A percentile compares a stretch with the other conserved stretches of the same genome.
Conservation (phyloP, 2,113 vertebrate species). For the Octodon degus region DNA sequence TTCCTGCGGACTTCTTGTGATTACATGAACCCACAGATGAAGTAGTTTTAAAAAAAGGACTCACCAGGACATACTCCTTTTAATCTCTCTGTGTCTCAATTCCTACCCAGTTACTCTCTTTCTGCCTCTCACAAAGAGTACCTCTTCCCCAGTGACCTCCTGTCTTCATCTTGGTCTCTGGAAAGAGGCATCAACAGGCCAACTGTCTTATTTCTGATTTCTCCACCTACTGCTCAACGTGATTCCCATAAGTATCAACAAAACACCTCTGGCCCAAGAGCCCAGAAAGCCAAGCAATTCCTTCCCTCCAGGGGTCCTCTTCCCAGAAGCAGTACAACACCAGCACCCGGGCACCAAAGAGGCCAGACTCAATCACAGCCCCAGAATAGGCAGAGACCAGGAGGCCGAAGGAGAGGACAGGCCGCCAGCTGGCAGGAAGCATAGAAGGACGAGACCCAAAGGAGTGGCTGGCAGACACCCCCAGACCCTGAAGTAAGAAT, state of each 20-base stretch:
- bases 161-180: neutral
- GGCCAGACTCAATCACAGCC: neutral
- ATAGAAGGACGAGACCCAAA: neutral
- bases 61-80: neutral
- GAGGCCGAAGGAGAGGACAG: slow-evolving; percentile 13
- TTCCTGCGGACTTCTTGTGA: neutral
- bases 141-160: neutral
- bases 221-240: neutral
- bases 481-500: neutral
- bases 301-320: neutral
- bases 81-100: neutral
- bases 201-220: neutral
- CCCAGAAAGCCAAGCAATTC: neutral
- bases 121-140: neutral
- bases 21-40: slow-evolving; percentile 41
- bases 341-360: neutral
- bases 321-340: neutral
- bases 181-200: neutral
- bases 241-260: slow-evolving; percentile 8
- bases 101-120: neutral
- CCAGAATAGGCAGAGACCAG: neutral
- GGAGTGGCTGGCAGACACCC: neutral
- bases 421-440: neutral
- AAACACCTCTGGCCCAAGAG: neutral
- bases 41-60: slow-evolving; percentile 3